Base-by-base conservation (phyloP, 2,797 vertebrate genomes). In the Iguana delicatissima region DNA sequence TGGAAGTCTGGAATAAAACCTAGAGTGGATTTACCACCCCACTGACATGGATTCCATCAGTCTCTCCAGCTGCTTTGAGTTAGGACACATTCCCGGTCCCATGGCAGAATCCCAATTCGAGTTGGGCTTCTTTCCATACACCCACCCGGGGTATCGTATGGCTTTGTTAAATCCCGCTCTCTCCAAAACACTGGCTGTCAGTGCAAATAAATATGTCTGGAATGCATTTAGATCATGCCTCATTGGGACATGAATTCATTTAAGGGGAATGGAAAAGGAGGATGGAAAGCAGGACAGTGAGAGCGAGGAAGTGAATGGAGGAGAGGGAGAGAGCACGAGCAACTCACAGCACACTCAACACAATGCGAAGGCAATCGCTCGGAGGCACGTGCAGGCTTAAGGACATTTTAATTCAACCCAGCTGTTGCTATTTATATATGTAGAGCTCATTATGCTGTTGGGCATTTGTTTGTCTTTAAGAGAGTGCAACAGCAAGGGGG, bases 131-230 rank as follows among this genome's bases (percentile, higher is more conserved):
- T 35, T 5, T 1, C 69, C 89, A 59, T 73, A 8, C 59, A 89
- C 52, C 50, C 73, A 89, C 76, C 62, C 38, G 6, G 0, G 0
- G 85, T 93, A 93, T 95, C 89, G 2, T 82, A 74, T 69, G 92
- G 24, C 80, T 69, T 55, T 67, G 20, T 62, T 46, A 64, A 85
- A 69, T 86, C 62, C 83, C 82, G 0, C 32, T 88, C 76, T 80
- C 87, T 91, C 92, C 92, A 77, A 84, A 94, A 87, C 76, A 64
- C 79, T 79, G 91, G 64, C 62, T 92, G 86, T 92, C 91, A 89
- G 8, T 0, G 18, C 69, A 85, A 81, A 16, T 86, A 86, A 82
- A 18, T 86, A 89, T 24, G 86, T 42, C 92, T 84, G 95, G 93
- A 93, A 94, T 92, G 85, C 82, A 57, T 46, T 2, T 0, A 87